phyloP scores from a whole-genome alignment of 2,888 invertebrate species.

The Perdita meconis region DNA sequence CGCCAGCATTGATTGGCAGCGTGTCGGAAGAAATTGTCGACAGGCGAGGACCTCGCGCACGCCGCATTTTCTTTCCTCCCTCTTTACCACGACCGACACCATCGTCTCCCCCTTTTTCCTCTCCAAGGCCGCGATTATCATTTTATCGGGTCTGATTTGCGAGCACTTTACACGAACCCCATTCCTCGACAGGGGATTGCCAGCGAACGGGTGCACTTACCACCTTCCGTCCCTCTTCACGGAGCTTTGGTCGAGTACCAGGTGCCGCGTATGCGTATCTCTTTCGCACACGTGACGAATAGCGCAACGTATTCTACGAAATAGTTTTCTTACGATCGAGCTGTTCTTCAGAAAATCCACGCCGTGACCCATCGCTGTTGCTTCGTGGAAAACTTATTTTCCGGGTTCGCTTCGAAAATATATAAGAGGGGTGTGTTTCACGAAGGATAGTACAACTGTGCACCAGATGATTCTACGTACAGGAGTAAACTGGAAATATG shows the following conservation, averaged over 20 bases:
- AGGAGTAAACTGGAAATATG: too few species aligned
- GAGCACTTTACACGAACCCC: constrained; percentile 78
- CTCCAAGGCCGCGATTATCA: constrained; percentile 77
- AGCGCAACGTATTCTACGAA: neutral
- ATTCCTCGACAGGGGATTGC: constrained; percentile 61
- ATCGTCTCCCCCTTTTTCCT: too few species aligned
- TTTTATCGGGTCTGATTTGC: constrained; percentile 81
- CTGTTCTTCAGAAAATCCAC: neutral
- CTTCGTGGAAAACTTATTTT: too few species aligned
- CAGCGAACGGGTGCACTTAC: constrained; percentile 60
- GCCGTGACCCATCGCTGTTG: neutral
- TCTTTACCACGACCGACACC: constrained; percentile 26
- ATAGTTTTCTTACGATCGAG: neutral
- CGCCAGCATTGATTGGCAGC: constrained; percentile 62
- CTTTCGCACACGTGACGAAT: neutral
- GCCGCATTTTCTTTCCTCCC: constrained; percentile 47
- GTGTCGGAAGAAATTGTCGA: constrained; percentile 67
- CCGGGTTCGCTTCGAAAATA: too few species aligned
- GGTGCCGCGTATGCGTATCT: constrained; percentile 40
- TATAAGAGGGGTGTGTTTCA: too few species aligned
- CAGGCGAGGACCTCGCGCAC: constrained; percentile 50
- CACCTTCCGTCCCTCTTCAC: constrained; percentile 53
- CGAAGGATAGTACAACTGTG: too few species aligned
- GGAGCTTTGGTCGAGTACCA: constrained; percentile 47
- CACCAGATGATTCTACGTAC: too few species aligned